A percentile compares a stretch with the other conserved stretches of the same genome.
phyloP scores from a whole-genome alignment of 2,797 vertebrate genomes.

The Neoniphon sammara region DNA sequence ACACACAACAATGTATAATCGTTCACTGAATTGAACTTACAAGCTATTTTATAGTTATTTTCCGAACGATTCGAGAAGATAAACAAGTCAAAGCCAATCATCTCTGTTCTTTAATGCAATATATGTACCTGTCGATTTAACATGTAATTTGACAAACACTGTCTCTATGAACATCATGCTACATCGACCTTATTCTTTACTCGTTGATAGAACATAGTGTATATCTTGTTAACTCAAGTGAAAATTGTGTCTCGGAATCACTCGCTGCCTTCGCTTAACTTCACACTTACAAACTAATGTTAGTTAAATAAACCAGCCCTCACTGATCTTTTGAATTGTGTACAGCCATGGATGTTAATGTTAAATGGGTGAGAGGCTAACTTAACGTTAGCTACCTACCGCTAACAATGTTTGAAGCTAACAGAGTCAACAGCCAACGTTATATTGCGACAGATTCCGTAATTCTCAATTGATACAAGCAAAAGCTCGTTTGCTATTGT shows the following conservation, averaged over 20 bases:
- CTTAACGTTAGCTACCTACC: slow-evolving; percentile 45
- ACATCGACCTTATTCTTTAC: slow-evolving; percentile 60
- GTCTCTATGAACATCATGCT: slow-evolving; percentile 27
- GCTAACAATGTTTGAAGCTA: slow-evolving; percentile 64
- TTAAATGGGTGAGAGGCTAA: slow-evolving; percentile 36
- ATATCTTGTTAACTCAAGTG: background rate
- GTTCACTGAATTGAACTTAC: background rate
- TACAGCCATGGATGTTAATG: slow-evolving; percentile 6
- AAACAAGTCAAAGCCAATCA: background rate
- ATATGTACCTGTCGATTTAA: background rate
- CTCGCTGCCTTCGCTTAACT: background rate
- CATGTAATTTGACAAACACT: slow-evolving; percentile 28
- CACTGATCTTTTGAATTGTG: slow-evolving; percentile 2
- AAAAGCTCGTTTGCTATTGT: slow-evolving; percentile 24
- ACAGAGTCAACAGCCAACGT: slow-evolving; percentile 45
- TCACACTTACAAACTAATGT: background rate
- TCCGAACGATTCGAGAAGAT: background rate
- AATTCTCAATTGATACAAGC: slow-evolving; percentile 40
- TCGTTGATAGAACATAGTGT: slow-evolving; percentile 41
- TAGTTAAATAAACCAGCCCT: background rate
- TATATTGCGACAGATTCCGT: slow-evolving; percentile 52
- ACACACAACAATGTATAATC: background rate
- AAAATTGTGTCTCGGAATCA: background rate
- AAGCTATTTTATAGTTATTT: background rate
- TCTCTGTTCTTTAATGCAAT: background rate